A percentile compares a stretch with the other conserved stretches of the same genome.
Evolutionary conservation across 2,113 vertebrate species (phyloP).

Genomic region (Otis tarda): DNA sequence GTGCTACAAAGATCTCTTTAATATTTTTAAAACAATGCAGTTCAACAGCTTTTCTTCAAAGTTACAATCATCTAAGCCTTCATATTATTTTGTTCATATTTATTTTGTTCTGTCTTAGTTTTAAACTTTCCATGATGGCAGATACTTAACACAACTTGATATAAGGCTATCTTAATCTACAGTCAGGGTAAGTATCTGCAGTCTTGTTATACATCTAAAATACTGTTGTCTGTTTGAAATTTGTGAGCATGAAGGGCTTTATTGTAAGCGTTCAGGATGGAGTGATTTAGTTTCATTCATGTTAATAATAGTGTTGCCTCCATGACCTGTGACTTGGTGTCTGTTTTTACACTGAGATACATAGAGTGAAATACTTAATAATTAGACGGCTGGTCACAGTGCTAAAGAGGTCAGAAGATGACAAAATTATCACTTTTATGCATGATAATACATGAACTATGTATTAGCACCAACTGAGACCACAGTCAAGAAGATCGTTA

Average conservation of each 20-base stretch:
- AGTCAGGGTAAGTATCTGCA: neutral
- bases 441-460: neutral
- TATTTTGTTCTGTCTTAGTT: neutral
- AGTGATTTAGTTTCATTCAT: constrained; percentile 58
- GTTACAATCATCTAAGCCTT: neutral
- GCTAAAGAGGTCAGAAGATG: constrained; percentile 36
- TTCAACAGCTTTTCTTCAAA: neutral
- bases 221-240: too few relatives aligned
- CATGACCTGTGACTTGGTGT: constrained; percentile 50
- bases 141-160: neutral
- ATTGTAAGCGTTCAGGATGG: neutral
- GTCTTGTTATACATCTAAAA: neutral
- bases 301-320: constrained; percentile 40
- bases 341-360: constrained; percentile 55
- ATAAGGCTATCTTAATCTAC: neutral
- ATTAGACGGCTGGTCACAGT: constrained; percentile 48
- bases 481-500: neutral
- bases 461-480: neutral
- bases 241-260: neutral
- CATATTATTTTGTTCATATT: neutral
- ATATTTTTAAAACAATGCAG: neutral
- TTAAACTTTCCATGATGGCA: neutral
- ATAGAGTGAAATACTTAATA: constrained; percentile 57
- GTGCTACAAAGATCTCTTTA: neutral
- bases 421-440: constrained; percentile 34